phyloP scores from a whole-genome alignment of 1,140 invertebrate genomes.

The Tetraneura akinire region DNA sequence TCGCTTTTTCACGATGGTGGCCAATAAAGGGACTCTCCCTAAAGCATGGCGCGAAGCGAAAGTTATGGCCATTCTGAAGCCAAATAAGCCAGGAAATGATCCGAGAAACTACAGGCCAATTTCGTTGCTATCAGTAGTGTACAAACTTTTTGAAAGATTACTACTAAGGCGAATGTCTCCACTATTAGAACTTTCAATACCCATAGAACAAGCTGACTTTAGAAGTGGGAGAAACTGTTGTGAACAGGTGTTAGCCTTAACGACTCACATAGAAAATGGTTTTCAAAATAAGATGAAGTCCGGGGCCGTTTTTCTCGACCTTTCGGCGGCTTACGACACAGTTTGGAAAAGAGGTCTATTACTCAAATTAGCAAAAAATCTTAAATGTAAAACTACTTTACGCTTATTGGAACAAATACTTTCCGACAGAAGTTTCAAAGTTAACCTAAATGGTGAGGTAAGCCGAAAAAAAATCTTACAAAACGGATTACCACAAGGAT shows the following conservation, averaged over 20 bases:
- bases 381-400: conserved; percentile 32
- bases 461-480: conserved; percentile 18
- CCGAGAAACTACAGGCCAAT: conserved; percentile 7
- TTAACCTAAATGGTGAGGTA: conserved; percentile 21
- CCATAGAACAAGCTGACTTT: conserved; percentile 47
- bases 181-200: conserved; percentile 28
- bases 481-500: too few relatives aligned
- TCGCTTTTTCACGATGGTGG: not conserved
- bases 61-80: conserved; percentile 1
- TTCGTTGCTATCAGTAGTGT: conserved; percentile 15
- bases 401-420: conserved; percentile 47
- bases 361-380: conserved; percentile 47
- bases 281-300: too few relatives aligned
- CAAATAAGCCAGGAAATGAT: not conserved
- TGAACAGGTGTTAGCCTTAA: conserved; percentile 48
- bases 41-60: conserved; percentile 1
- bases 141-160: conserved; percentile 24
- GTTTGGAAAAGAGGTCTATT: conserved; percentile 36
- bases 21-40: not conserved
- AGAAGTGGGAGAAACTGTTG: conserved; percentile 49
- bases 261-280: conserved; percentile 45
- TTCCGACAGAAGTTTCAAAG: conserved; percentile 38
- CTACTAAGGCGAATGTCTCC: conserved; percentile 16
- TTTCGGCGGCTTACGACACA: too few relatives aligned
- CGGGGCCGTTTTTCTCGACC: too few relatives aligned